Conservation (phyloP, 1,140 invertebrate species). For the Drepana arcuata region DNA sequence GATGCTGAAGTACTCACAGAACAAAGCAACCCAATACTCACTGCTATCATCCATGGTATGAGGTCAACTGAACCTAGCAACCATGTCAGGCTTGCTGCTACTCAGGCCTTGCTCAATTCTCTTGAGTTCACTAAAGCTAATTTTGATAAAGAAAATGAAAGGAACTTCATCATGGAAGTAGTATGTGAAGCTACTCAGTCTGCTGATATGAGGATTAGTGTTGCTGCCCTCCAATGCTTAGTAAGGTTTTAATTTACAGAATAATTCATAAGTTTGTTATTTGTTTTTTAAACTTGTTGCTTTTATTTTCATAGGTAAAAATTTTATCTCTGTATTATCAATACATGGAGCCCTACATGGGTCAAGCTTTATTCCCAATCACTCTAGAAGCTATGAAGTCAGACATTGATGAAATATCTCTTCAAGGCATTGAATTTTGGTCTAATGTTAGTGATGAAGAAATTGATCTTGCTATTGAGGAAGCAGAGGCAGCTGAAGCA, state of each 20-base stretch:
- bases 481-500: constrained; percentile 92
- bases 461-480: constrained; percentile 96
- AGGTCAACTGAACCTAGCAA: constrained; percentile 85
- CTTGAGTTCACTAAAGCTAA: constrained; percentile 99
- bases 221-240: constrained; percentile 97
- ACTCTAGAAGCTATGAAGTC: constrained; percentile 99
- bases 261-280: no score
- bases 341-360: constrained; percentile 99
- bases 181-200: constrained; percentile 95
- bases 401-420: constrained; percentile 93
- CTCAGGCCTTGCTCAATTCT: constrained; percentile 97
- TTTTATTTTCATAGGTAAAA: constrained; percentile 74
- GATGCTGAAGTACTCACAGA: constrained; percentile 92
- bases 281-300: no score
- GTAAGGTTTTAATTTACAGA: constrained; percentile 71
- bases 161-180: constrained; percentile 99
- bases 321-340: constrained; percentile 99
- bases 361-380: constrained; percentile 97
- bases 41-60: constrained; percentile 99
- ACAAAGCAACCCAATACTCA: constrained; percentile 97
- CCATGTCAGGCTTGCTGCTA: constrained; percentile 94
- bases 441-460: constrained; percentile 99
- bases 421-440: constrained; percentile 99
- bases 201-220: constrained; percentile 89
- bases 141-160: constrained; percentile 97